Evolutionary conservation across 2,113 vertebrate genomes (phyloP), one percentile per base, ranked within the genome.

Genomic region (Alaudala cheleensis): DNA sequence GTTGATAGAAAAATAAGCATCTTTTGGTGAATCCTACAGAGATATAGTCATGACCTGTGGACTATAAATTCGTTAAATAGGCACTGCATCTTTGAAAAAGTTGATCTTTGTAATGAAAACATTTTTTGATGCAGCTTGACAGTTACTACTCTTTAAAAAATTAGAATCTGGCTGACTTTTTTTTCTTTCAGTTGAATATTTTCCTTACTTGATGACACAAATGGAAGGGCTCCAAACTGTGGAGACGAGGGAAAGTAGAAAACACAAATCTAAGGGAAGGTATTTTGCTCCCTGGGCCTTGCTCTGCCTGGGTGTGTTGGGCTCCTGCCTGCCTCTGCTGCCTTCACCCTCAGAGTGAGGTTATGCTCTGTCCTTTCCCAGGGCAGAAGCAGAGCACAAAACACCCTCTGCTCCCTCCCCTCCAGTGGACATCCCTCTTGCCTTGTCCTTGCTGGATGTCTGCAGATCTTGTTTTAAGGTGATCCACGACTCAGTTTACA

Each of bases 301-400:
- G 44, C 8, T 67, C 4, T 76, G 26, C n/a, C 2, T 3, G 21
- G 19, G 2, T 2, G 1, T 2, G 0, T 33, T 70, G 23, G 44
- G 4, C 6, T 69, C 8, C 7, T 89, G 20, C 4, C 2, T 8
- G 3, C 10, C n/a, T 76, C 37, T 85, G n/a, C 14, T 4, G 0
- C 21, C 28, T 69, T 64, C 57, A 8, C 4, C 40, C 37, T n/a
- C n/a, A n/a, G n/a, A n/a, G n/a, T n/a, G n/a, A 37, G 33, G 20
- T 37, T n/a, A 29, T 42, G 26, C 31, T 60, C n/a, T 61, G 39
- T 72, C 51, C 42, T 89, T 70, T 81, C 47, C 51, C 7, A 56
- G 44, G 42, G 23, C 34, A 64, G 45, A 81, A 45, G 9, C 49
- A 65, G 42, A 37, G 21, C 42, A 39, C n/a, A 56, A 66, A 44